Evolutionary conservation across 2,797 vertebrate species (phyloP).

Genomic region (Xenops minutus): DNA sequence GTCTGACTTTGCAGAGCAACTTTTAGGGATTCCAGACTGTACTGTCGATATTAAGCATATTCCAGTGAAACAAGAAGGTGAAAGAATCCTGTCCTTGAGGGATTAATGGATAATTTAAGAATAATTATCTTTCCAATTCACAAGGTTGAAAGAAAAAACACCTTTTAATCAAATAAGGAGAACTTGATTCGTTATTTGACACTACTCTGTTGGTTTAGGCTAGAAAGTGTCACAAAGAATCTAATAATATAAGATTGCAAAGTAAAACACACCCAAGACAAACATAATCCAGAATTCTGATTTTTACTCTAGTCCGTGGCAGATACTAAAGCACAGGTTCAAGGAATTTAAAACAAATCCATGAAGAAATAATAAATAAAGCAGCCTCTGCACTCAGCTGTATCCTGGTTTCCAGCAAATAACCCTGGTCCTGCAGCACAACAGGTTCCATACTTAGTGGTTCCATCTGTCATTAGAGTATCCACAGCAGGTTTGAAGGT

Average conservation of each 20-base stretch:
- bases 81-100: conserved; percentile 2
- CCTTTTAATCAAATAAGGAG: conserved; percentile 22
- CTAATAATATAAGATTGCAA: neutral
- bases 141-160: neutral
- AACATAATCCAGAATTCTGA: neutral
- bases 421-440: neutral
- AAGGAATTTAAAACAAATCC: neutral
- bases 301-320: neutral
- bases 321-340: neutral
- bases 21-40: conserved; percentile 23
- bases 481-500: accelerated
- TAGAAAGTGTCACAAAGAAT: neutral
- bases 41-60: conserved; percentile 24
- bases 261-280: neutral
- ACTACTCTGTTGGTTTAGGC: neutral
- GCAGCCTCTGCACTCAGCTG: neutral
- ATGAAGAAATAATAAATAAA: neutral
- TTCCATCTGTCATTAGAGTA: neutral
- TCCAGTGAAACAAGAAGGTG: conserved; percentile 15
- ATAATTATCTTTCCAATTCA: neutral
- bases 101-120: conserved; percentile 44
- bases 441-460: neutral
- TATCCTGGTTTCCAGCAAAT: neutral
- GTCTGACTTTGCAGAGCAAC: conserved; percentile 18
- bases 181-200: neutral